phyloP scores from a whole-genome alignment of 2,888 invertebrate species.

The Aricia artaxerxes region DNA sequence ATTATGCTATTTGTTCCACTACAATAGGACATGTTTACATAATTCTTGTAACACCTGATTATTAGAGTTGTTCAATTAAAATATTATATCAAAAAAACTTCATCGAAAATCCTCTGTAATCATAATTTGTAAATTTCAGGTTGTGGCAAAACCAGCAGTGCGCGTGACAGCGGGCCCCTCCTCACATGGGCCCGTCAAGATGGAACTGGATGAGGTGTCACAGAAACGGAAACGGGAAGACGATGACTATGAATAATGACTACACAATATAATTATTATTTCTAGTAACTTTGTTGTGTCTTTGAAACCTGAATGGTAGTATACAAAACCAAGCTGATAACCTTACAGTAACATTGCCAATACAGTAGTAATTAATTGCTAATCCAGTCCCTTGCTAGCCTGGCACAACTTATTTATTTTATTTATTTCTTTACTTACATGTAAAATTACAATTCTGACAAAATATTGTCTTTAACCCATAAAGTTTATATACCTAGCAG shows the following conservation, averaged over 20 bases:
- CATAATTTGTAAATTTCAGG: conserved; percentile 46
- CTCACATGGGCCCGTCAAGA: conserved; percentile 72
- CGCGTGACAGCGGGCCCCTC: conserved; percentile 66
- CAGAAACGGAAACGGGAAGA: conserved; percentile 85
- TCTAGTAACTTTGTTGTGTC: background rate
- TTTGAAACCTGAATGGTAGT: background rate
- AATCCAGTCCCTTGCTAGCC: no score
- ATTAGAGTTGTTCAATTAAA: no score
- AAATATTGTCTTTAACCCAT: no score
- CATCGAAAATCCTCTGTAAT: background rate
- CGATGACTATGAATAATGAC: conserved; percentile 78
- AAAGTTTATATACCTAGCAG: no score
- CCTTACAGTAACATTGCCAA: background rate
- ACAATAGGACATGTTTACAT: no score
- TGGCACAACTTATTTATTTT: no score
- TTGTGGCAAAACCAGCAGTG: conserved; percentile 72
- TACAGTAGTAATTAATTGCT: no score
- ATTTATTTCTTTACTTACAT: no score
- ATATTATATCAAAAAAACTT: no score
- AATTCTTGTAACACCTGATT: no score
- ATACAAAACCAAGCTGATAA: background rate
- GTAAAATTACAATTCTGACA: no score
- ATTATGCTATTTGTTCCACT: no score
- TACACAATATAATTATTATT: conserved; percentile 11
- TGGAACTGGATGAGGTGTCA: conserved; percentile 79